Evolutionary conservation across 2,113 vertebrate species (phyloP), one percentile per base, ranked within the genome.

Genomic region (Corvus hawaiiensis): DNA sequence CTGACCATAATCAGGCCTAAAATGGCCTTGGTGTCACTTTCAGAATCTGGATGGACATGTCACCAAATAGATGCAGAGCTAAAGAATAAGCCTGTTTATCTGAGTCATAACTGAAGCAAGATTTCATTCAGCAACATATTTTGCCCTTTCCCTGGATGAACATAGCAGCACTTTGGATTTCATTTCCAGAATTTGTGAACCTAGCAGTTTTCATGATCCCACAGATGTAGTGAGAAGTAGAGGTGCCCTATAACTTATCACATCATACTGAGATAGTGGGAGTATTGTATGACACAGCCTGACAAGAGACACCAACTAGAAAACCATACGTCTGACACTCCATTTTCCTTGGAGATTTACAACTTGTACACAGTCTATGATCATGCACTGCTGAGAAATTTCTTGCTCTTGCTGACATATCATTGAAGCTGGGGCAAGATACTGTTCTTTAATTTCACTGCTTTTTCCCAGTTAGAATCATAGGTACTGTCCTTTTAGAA

Each of bases 281-380:
- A 80, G 49, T 91, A 48, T 83, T 86, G 43, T 72, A 85, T 75
- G 86, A 91, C 86, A 93, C 67, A 81, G 79, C 55, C 68, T 94
- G 89, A 93, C 71, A 88, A 48, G 80, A 96, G 68, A 90, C 39
- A 64, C 51, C 73, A 93, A 96, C 90, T 67, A 86, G 72, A 93
- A 96, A 94, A 90, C 37, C 46, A 44, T 72, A 56, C 0, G 0
- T 72, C 76, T 95, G 90, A 82, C 75, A 74, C 66, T 90, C 44
- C 32, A 67, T 88, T 91, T 91, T 93, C 93, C 90, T 94, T 94
- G 26, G 90, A 96, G 84, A 91, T 82, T 69, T 90, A 64, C 63
- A 88, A 37, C 48, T 84, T 71, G 33, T 59, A 48, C 75, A 74
- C 0, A 17, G 15, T 44, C n/a, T 71, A 14, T 75, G 72, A 88